A percentile compares a stretch with the other conserved stretches of the same genome.
These are phyloP conservation scores for Peromyscus maniculatus DNA, from an alignment of 2,113 vertebrate genomes.

Conservation along the genomic window DNA sequence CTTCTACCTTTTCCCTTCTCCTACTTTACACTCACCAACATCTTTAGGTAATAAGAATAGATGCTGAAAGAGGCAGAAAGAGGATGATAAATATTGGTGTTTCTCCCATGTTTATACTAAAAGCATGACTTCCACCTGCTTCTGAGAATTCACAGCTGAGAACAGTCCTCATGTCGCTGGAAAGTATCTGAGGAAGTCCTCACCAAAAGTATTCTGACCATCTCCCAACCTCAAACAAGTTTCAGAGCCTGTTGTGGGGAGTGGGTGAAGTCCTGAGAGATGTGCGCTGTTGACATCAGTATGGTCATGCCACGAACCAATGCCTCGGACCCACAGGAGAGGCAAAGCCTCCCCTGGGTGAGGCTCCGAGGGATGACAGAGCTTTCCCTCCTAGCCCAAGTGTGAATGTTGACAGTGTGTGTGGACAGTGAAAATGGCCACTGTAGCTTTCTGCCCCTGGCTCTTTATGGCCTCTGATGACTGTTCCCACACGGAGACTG, in stretches of 20 bases:
- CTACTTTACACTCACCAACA: background rate
- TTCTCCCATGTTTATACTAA: background rate
- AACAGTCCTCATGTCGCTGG: background rate
- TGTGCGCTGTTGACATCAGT: background rate
- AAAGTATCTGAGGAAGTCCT: slow-evolving; percentile 6
- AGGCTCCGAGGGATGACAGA: background rate
- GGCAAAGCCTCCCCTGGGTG: background rate
- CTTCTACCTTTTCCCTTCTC: background rate
- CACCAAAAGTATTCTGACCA: background rate
- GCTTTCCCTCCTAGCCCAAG: background rate
- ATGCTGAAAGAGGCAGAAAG: background rate
- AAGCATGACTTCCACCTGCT: background rate
- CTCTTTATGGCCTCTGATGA: too few species aligned
- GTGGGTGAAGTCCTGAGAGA: background rate
- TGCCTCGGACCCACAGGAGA: too few species aligned
- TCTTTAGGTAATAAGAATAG: background rate
- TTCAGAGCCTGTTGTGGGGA: background rate
- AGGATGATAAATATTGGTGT: background rate
- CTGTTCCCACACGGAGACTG: too few species aligned
- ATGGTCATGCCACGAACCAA: background rate
- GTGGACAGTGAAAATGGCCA: background rate
- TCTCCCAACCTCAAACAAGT: background rate
- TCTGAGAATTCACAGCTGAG: background rate
- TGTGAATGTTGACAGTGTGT: background rate
- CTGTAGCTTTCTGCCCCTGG: background rate